phyloP scores from a whole-genome alignment of 1,140 invertebrate genomes.

The Calycopis cecrops region DNA sequence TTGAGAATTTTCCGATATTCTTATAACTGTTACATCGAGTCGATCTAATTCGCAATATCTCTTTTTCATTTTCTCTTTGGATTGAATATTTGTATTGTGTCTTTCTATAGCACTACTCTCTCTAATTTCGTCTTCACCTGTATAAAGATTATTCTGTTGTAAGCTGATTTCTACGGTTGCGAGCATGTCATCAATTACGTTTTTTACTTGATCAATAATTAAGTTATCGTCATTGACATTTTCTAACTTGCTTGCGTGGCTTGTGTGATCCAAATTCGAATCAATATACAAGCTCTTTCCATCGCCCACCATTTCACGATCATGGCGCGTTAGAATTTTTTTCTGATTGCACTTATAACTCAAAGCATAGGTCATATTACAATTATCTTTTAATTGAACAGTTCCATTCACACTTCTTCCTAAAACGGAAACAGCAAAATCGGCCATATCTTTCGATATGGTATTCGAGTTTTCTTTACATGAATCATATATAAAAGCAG shows the following conservation, averaged over 20 bases:
- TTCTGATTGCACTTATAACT: slow-evolving; percentile 52
- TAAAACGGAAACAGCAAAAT: slow-evolving; percentile 53
- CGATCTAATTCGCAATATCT: slow-evolving; percentile 53
- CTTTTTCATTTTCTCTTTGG: slow-evolving; percentile 44
- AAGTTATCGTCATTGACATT: slow-evolving; percentile 17
- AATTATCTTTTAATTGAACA: slow-evolving; percentile 29
- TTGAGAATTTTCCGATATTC: slow-evolving; percentile 33
- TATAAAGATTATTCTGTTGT: slow-evolving; percentile 44
- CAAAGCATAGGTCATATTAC: slow-evolving; percentile 45
- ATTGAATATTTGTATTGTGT: slow-evolving; percentile 10
- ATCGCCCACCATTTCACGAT: slow-evolving; percentile 22
- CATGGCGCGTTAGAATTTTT: slow-evolving; percentile 46
- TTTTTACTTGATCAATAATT: slow-evolving; percentile 31
- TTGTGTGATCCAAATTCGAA: not conserved
- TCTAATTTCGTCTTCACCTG: slow-evolving; percentile 33
- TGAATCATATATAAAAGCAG: slow-evolving; percentile 41
- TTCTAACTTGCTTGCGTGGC: slow-evolving; percentile 8
- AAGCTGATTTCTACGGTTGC: slow-evolving; percentile 54
- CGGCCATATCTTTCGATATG: slow-evolving; percentile 54
- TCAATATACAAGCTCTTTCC: slow-evolving; percentile 2
- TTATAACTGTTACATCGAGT: slow-evolving; percentile 60
- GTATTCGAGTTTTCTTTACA: slow-evolving; percentile 35
- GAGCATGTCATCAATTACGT: slow-evolving; percentile 43
- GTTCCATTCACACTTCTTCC: slow-evolving; percentile 35
- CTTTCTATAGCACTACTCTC: slow-evolving; percentile 19